Percentiles rank a stretch among this genome's conserved stretches.
phyloP scores from a whole-genome alignment of 2,113 vertebrate species.

The Alligator mississippiensis region DNA sequence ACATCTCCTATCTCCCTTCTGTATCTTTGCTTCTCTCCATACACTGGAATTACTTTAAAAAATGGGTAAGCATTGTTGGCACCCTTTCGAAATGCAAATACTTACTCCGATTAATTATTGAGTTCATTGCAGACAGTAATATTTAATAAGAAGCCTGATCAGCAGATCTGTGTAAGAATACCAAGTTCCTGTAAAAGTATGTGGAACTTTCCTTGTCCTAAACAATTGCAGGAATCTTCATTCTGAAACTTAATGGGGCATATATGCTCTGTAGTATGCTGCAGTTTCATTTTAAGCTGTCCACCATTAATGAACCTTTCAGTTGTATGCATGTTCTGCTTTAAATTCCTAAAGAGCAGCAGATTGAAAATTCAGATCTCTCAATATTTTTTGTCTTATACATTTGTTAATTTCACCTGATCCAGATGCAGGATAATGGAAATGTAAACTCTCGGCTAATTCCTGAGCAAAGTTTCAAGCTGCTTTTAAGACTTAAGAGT shows the following conservation, averaged over 20 bases:
- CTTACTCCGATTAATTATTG: conserved; percentile 44
- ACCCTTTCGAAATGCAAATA: conserved; percentile 24
- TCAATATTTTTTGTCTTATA: conserved; percentile 44
- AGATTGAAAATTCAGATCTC: conserved; percentile 59
- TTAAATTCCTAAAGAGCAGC: conserved; percentile 31
- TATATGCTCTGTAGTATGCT: conserved; percentile 44
- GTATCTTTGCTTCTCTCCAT: background rate
- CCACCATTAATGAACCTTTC: conserved; percentile 56
- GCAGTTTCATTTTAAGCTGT: conserved; percentile 67
- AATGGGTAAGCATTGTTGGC: conserved; percentile 34
- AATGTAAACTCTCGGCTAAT: conserved; percentile 27
- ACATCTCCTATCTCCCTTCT: background rate
- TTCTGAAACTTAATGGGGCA: conserved; percentile 45
- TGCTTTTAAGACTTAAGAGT: background rate
- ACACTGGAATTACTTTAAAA: conserved; percentile 36
- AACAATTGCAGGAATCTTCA: conserved; percentile 46
- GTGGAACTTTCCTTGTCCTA: conserved; percentile 53
- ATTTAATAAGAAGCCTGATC: conserved; percentile 57
- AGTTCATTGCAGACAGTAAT: conserved; percentile 53
- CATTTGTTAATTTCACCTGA: conserved; percentile 38
- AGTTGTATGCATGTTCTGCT: conserved; percentile 10
- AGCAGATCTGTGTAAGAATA: conserved; percentile 43
- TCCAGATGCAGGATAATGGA: background rate
- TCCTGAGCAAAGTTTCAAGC: background rate
- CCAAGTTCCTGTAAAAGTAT: conserved; percentile 54